Evolutionary conservation across 2,888 invertebrate species (phyloP).

Genomic region (Mesochorus sp.): DNA sequence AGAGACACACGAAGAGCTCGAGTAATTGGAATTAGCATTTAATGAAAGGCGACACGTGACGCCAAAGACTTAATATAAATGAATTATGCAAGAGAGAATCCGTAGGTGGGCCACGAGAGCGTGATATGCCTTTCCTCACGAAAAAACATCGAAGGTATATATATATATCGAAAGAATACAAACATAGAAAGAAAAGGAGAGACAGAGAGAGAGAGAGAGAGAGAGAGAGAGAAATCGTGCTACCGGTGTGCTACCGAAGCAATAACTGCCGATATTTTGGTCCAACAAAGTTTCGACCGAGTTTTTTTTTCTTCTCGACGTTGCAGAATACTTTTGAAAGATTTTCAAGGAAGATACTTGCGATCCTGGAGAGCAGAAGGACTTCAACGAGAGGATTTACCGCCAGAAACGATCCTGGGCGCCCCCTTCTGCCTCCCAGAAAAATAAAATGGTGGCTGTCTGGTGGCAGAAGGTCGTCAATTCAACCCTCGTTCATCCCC

Average conservation of each 20-base stretch:
- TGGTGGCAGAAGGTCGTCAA: background rate
- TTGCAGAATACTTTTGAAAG: slow-evolving; percentile 34
- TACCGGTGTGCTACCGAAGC: slow-evolving; percentile 39
- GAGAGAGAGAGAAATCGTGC: slow-evolving; percentile 7
- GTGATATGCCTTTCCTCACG: slow-evolving; percentile 11
- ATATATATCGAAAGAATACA: slow-evolving; percentile 8
- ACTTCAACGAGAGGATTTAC: background rate
- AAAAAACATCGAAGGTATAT: no score
- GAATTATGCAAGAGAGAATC: slow-evolving; percentile 66
- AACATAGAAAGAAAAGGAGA: slow-evolving; percentile 9
- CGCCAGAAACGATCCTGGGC: background rate
- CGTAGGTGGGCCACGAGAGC: slow-evolving; percentile 59
- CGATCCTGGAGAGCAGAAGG: background rate
- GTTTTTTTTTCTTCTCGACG: slow-evolving; percentile 19
- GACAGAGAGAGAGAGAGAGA: background rate
- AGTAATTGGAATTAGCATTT: slow-evolving; percentile 71
- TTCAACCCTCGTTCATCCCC: background rate
- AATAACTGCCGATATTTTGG: slow-evolving; percentile 27
- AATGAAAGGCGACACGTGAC: slow-evolving; percentile 69
- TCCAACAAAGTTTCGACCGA: slow-evolving; percentile 13
- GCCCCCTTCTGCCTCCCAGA: background rate
- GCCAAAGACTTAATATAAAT: slow-evolving; percentile 67
- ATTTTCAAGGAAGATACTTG: background rate
- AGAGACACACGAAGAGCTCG: no score
- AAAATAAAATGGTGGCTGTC: background rate